phyloP scores from a whole-genome alignment of 53 echinoderm and acorn worm genomes.

The Mesocentrotus franciscanus region DNA sequence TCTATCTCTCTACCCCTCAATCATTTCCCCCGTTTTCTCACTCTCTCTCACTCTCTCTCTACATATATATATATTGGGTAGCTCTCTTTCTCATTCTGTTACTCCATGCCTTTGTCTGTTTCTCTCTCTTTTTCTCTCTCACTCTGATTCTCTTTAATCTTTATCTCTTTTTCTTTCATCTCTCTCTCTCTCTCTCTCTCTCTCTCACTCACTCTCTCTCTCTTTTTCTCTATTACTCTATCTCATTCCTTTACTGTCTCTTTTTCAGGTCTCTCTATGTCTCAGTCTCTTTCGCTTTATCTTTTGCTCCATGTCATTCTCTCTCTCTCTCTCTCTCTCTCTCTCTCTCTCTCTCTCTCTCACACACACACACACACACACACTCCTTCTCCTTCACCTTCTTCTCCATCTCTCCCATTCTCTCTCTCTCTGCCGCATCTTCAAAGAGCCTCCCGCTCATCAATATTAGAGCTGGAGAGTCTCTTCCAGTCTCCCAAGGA shows the following conservation, averaged over 20 bases:
- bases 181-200: neutral
- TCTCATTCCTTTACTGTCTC: too few relatives aligned
- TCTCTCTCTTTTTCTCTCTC: neutral
- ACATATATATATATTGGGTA: too few relatives aligned
- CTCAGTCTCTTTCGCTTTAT: neutral
- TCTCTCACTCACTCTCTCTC: neutral
- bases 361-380: too few relatives aligned
- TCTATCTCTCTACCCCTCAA: neutral
- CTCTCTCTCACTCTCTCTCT: neutral
- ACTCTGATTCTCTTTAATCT: neutral
- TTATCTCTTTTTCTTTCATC: neutral
- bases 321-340: neutral
- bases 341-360: neutral
- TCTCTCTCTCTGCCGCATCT: neutral
- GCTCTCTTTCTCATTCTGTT: too few relatives aligned
- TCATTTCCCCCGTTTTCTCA: neutral
- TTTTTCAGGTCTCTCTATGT: too few relatives aligned
- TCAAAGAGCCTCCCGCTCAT: constrained; percentile 7
- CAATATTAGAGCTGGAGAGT: constrained; percentile 8
- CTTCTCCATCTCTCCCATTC: neutral
- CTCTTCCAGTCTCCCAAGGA: neutral
- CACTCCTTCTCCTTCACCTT: neutral
- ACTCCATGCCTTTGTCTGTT: neutral
- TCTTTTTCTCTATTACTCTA: too few relatives aligned
- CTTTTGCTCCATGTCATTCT: neutral